These are phyloP conservation scores for Argyresthia goedartella DNA, from an alignment of 2,888 invertebrate species.

Conservation along the genomic window DNA sequence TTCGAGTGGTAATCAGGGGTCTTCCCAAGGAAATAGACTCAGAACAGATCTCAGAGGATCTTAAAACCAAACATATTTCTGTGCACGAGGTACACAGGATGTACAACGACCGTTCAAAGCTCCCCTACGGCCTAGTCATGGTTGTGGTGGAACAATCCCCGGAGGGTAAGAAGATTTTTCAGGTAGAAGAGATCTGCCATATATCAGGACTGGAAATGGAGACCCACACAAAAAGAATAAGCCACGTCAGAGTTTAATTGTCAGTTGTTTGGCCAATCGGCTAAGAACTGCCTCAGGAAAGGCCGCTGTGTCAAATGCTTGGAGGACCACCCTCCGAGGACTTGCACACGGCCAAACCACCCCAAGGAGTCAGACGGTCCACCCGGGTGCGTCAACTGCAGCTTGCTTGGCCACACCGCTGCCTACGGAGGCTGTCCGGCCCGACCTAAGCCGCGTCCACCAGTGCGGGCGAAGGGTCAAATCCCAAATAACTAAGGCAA, in stretches of 20 bases:
- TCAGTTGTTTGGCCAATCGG: slow-evolving; percentile 8
- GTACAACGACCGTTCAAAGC: neutral
- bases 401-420: neutral
- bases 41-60: neutral
- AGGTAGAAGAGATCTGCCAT: neutral
- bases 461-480: no score
- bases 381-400: neutral
- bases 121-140: neutral
- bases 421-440: neutral
- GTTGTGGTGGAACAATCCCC: neutral
- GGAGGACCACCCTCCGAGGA: slow-evolving; percentile 5
- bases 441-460: neutral
- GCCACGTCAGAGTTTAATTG: slow-evolving; percentile 2
- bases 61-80: neutral
- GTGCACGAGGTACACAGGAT: neutral
- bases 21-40: neutral
- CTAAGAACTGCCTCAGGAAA: slow-evolving; percentile 2
- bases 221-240: neutral
- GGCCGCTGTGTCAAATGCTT: slow-evolving; percentile 11
- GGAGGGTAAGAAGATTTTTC: slow-evolving; percentile 4
- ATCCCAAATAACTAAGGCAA: neutral
- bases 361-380: neutral
- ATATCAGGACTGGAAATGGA: no score
- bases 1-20: neutral
- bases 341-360: neutral